Evolutionary conservation across 2,888 invertebrate species (phyloP), one percentile per base, ranked within the genome.

Genomic region (Nomada flava): DNA sequence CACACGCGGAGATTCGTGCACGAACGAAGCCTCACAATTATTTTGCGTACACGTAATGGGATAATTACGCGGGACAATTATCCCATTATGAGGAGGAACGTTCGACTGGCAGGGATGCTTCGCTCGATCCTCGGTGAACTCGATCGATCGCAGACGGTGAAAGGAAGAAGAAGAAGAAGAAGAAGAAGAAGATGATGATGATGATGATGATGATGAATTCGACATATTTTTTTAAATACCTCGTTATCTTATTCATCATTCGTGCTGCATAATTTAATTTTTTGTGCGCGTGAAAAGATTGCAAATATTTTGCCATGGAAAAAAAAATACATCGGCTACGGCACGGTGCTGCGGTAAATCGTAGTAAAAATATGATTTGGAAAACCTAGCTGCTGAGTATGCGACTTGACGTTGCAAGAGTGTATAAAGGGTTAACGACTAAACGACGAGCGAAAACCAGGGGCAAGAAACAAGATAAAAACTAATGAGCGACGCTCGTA

Each of bases 401-500:
- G 7, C 29, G 29, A 29, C 29, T 29, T 7, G 7, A 29, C 29
- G 29, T 29, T 29, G 29, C 29, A 29, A 7, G 29, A 7, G 29
- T 7, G 29, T 7, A 7, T 29, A 29, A 29, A 36, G 36, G 36
- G 36, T 76, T 65, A 59, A 20, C 52, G 15, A 10, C 9, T 20
- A 9, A 11, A 29, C 76, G 76, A 65, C 65, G 65, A 65, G 64
- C 36, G 64, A 65, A 65, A 15, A 15, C 26, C 15, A 5, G 52
- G 10, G 13, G 18, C 26, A 52, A 50, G 29, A 52, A 50, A 20
- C 42, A 20, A 75, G 77, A 77, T 77, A 77, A 75, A 65, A 13
- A 36, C 59, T 36, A 36, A 36, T 5, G 18, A 47, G 47, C 36
- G n/a, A 47, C 4, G 20, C 9, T n/a, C 20, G 55, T 62, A 13